Conservation (phyloP, 1,140 invertebrate species). For the Zaprionus africanus region DNA sequence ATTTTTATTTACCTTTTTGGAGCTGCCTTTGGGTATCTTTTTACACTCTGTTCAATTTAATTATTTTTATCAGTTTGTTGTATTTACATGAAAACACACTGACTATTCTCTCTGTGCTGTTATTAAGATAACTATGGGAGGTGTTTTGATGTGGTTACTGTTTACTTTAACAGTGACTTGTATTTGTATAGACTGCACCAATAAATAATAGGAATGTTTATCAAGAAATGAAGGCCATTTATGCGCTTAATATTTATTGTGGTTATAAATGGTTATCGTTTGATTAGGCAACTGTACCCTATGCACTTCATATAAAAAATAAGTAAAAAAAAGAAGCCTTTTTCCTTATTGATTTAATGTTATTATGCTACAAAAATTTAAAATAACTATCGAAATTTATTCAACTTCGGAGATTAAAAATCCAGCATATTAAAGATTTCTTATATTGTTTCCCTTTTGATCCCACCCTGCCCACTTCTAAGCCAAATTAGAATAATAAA, state of each 20-base stretch:
- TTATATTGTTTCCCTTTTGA: neutral
- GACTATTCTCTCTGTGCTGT: neutral
- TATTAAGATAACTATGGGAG: neutral
- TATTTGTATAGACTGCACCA: neutral
- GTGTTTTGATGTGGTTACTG: neutral
- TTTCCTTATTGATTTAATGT: too few species aligned
- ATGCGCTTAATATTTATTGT: too few species aligned
- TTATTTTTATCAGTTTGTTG: neutral
- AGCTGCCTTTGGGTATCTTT: neutral
- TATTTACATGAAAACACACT: neutral
- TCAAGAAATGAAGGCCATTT: too few species aligned
- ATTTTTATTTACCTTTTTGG: neutral
- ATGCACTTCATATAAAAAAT: too few species aligned
- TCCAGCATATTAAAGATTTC: neutral
- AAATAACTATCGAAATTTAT: too few species aligned
- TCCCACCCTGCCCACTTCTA: neutral
- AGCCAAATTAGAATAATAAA: neutral
- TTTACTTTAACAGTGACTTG: neutral
- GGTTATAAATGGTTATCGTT: too few species aligned
- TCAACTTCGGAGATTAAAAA: neutral
- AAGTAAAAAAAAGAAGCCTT: too few species aligned
- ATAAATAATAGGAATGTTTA: neutral
- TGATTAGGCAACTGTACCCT: too few species aligned
- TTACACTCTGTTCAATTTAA: neutral
- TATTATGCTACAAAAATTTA: too few species aligned